A percentile compares a stretch with the other conserved stretches of the same genome.
Conservation (phyloP, 2,888 invertebrate species). For the Mermis nigrescens region DNA sequence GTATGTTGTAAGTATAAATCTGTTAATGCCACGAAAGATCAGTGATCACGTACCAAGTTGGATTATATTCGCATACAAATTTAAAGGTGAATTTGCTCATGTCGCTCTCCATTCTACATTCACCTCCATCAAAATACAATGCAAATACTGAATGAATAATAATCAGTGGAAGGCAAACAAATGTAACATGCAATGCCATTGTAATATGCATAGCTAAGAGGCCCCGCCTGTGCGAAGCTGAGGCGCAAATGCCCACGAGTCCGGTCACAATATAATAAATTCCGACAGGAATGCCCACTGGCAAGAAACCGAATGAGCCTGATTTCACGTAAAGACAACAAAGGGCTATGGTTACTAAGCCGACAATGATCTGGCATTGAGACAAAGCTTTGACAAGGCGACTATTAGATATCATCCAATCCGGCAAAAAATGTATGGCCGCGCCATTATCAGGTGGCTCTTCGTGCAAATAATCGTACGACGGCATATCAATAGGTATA, state of each 20-base stretch:
- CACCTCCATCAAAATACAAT: conserved; percentile 22
- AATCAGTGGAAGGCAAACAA: conserved; percentile 25
- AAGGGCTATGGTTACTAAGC: not conserved
- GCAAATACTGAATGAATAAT: conserved; percentile 24
- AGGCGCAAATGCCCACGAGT: conserved; percentile 23
- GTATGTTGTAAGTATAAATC: too few species aligned
- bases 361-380: conserved; percentile 3
- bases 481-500: too few species aligned
- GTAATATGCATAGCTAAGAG: conserved; percentile 24
- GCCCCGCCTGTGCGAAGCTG: conserved; percentile 23
- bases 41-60: not conserved
- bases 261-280: conserved; percentile 3
- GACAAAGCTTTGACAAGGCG: not conserved
- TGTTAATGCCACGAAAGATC: too few species aligned
- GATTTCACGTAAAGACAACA: not conserved
- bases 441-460: too few species aligned
- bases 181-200: conserved; percentile 24
- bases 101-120: conserved; percentile 1
- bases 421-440: too few species aligned
- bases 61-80: not conserved
- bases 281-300: not conserved
- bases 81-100: not conserved
- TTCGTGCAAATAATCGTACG: too few species aligned
- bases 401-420: not conserved
- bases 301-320: not conserved